Evolutionary conservation across 1,140 invertebrate species (phyloP), one percentile per base, ranked within the genome.

Genomic region (Cotesia vestalis): DNA sequence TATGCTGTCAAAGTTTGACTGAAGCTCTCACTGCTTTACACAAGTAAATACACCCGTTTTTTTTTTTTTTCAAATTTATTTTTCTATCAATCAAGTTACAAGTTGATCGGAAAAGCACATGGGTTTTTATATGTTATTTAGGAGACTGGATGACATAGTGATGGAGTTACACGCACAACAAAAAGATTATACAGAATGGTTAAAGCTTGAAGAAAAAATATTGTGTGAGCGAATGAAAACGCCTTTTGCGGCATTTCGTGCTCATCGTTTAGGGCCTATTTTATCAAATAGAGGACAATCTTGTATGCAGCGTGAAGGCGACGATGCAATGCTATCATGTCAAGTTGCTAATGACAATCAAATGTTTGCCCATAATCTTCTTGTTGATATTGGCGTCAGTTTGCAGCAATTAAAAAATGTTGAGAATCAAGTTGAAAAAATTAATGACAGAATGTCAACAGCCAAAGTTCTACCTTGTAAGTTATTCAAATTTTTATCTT

Each of bases 1-100:
- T 91, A 8, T 95, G 94, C 85, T 91, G 92, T 78, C 87, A 88
- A 68, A 91, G 91, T 79, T 79, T 94, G 36, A 90, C 92, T 79
- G 87, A 87, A 72, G 90, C 90, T 46, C 83, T 95, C 55, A 88
- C 90, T 76, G 85, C 87, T 67, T 86, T 93, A 66, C 90, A 92
- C 77, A 89, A 89, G 92, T 94, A 86, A 88, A 86, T 88, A 71
- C 20, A 67, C 20, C 70, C 35, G 17, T 14, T 9, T 57, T 35
- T 12, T 35, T 68, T 11, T 11, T n/a, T n/a, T 35, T 59, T n/a
- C 14, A n/a, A 38, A 12, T n/a, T 12, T 4, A 17, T 17, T 35
- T 34, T 34, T 35, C 27, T 4, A 51, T 9, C 27, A 51, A 20
- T 2, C 17, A 17, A 38, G 36, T 36, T 12, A 9, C 11, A 53